Evolutionary conservation across 2,888 invertebrate genomes (phyloP).

Genomic region (Rhamnusium bicolor): DNA sequence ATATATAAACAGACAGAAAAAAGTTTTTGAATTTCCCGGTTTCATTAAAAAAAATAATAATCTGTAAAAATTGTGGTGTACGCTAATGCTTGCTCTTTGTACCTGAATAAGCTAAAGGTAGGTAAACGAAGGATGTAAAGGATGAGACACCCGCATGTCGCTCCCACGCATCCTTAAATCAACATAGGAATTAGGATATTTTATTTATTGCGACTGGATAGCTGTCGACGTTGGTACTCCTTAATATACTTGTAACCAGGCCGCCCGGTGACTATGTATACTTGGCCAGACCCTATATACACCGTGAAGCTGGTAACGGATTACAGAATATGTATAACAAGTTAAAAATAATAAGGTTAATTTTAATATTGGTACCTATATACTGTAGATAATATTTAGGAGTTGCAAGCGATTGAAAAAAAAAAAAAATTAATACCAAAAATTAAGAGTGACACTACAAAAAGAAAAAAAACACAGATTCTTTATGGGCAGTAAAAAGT

Average conservation of each 20-base stretch:
- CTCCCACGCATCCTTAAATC: constrained; percentile 57
- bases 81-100: not conserved
- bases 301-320: not conserved
- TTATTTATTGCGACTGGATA: constrained; percentile 64
- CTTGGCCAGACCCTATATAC: not conserved
- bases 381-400: too few species aligned
- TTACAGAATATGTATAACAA: too few species aligned
- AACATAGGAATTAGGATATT: constrained; percentile 63
- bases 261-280: constrained; percentile 31
- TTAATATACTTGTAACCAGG: constrained; percentile 34
- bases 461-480: too few species aligned
- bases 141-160: constrained; percentile 51
- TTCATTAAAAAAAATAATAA: too few species aligned
- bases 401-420: too few species aligned
- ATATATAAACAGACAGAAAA: too few species aligned
- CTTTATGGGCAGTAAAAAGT: too few species aligned
- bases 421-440: too few species aligned
- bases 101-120: constrained; percentile 10
- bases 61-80: not conserved
- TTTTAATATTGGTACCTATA: too few species aligned
- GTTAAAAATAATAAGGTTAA: too few species aligned
- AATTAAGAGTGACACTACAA: too few species aligned
- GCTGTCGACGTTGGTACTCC: constrained; percentile 60
- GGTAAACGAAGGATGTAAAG: constrained; percentile 37
- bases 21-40: too few species aligned